Percentiles rank a stretch among this genome's conserved stretches.
Evolutionary conservation across 1,140 invertebrate genomes (phyloP).

Genomic region (Drosophila yakuba): DNA sequence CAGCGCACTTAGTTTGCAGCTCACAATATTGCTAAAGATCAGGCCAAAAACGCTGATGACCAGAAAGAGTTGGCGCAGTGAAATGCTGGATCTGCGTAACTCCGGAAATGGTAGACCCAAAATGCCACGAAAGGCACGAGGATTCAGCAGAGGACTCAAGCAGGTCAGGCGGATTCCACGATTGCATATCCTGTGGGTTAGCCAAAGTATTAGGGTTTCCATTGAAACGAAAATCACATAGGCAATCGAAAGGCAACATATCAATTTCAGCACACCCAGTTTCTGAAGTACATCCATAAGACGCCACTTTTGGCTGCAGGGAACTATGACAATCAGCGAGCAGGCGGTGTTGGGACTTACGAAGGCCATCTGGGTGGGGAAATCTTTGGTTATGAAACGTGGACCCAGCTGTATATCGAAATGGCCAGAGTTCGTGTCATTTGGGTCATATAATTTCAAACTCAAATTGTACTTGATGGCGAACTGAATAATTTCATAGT

Average conservation of each 20-base stretch:
- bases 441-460: background rate
- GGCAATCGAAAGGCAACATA: background rate
- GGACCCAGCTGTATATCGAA: background rate
- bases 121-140: slow-evolving; percentile 35
- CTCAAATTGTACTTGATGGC: background rate
- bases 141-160: slow-evolving; percentile 20
- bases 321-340: slow-evolving; percentile 22
- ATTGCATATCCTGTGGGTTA: slow-evolving; percentile 1
- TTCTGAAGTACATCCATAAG: slow-evolving; percentile 2
- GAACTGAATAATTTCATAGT: slow-evolving; percentile 12
- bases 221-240: slow-evolving; percentile 25
- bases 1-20: slow-evolving; percentile 42
- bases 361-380: background rate
- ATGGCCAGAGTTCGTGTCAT: background rate
- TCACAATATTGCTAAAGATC: slow-evolving; percentile 25
- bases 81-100: background rate
- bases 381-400: background rate
- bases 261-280: background rate
- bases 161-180: background rate
- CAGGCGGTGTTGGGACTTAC: background rate
- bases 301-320: slow-evolving; percentile 9
- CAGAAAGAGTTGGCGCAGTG: slow-evolving; percentile 29
- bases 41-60: slow-evolving; percentile 38
- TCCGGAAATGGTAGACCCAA: slow-evolving; percentile 27
- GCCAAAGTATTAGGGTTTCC: slow-evolving; percentile 17